Conservation (phyloP, 2,797 vertebrate species). For the Lacerta viridis region DNA sequence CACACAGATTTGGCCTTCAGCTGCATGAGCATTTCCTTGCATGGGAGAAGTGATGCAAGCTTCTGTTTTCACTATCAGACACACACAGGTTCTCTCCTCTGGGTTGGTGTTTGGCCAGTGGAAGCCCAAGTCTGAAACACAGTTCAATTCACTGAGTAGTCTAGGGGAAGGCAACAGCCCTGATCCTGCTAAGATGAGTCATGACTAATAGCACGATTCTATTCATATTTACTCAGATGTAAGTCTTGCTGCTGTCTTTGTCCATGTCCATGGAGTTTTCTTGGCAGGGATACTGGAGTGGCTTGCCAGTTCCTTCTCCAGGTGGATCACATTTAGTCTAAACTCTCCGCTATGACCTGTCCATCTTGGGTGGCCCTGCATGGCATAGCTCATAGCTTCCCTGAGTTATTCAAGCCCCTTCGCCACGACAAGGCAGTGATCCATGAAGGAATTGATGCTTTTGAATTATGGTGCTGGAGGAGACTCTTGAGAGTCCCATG, state of each 20-base stretch:
- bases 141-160: neutral
- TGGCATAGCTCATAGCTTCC: too few species aligned
- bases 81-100: neutral
- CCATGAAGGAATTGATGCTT: too few species aligned
- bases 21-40: neutral
- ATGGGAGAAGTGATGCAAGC: neutral
- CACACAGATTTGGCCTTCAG: neutral
- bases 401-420: too few species aligned
- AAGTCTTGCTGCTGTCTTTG: neutral
- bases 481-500: too few species aligned
- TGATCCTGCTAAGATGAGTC: neutral
- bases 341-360: too few species aligned
- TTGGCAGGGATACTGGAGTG: too few species aligned
- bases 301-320: too few species aligned
- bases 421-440: too few species aligned
- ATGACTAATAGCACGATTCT: neutral
- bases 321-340: too few species aligned
- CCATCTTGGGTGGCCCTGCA: too few species aligned
- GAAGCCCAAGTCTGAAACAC: neutral
- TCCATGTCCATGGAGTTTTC: too few species aligned
- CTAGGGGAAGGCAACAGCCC: neutral
- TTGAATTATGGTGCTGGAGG: too few species aligned
- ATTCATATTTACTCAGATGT: neutral
- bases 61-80: neutral
- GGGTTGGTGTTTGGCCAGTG: neutral